Base-by-base conservation (phyloP, 2,888 invertebrate genomes). In the Lasius platythorax region DNA sequence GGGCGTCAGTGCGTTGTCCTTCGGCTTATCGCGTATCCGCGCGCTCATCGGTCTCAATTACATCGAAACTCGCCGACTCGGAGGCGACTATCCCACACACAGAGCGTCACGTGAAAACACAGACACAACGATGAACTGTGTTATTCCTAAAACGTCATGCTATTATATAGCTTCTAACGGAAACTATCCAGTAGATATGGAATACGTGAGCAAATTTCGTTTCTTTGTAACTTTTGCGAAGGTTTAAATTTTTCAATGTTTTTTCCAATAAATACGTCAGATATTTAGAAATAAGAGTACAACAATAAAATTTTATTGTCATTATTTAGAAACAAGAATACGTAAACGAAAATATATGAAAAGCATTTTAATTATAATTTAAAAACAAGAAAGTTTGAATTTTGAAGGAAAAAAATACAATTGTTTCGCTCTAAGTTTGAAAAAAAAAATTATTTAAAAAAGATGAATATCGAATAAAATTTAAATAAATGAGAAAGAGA, bases 21-120 rank as follows among this genome's bases (percentile, higher is more conserved):
- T 78, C n/a, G n/a, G 30, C 18, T 70, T 70, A 70, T 70, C 50
- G 50, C 28, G 15, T n/a, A 50, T 46, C 46, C 68, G 18, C 68
- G 18, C 9, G 28, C 68, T 73, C 79, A 73, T 79, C 79, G 61
- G 79, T 79, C 79, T 79, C 73, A 79, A 79, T 79, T 79, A 79
- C 56, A 79, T 12, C 43, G 33, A 33, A 30, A 70, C 56, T 78
- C n/a, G 12, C 18, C 53, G 18, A 3, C 67, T 50, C 56, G 30
- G 61, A 15, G 28, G 50, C 81, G 18, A 23, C 72, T 58, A 18
- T 28, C 33, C n/a, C 58, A 43, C 23, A 30, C 28, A 9, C n/a
- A n/a, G 23, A 40, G 23, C 33, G 23, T 30, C 50, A 12, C 23
- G 8, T 37, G 53, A 76, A 64, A 50, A 50, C 40, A 67, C 18